Base-by-base conservation (phyloP, 2,113 vertebrate genomes). In the Loxodonta africana region DNA sequence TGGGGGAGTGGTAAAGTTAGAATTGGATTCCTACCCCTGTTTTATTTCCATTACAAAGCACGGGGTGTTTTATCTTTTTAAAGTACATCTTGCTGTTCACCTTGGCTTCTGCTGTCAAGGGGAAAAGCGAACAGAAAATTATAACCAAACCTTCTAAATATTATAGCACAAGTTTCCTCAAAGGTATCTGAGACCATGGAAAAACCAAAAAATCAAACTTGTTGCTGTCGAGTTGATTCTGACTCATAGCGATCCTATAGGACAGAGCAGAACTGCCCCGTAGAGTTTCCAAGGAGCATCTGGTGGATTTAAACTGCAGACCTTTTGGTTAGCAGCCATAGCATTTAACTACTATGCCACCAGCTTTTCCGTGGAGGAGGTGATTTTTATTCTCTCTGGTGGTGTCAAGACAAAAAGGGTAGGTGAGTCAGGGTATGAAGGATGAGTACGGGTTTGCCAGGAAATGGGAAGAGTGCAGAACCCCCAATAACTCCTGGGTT, bases 1-100 rank as follows among this genome's bases (percentile, higher is more conserved):
- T 23, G n/a, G 73, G 37, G 73, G 23, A 28, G 63, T 25, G 33
- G 11, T 23, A 65, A 12, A 48, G 14, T 37, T 15, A 1, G 25
- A 44, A 1, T 11, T 41, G 60, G 89, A 63, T 37, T 48, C 83
- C 30, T 67, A 53, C n/a, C 25, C n/a, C 17, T 14, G 73, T 48
- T 60, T 21, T n/a, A 0, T 63, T 12, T 93, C 37, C 8, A 0
- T 15, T 0, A 1, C 12, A 67, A n/a, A 8, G 18, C 4, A 1
- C 60, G 51, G 53, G 18, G 44, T 84, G 63, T 74, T 60, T 60
- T 41, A 7, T 46, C 33, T 44, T 60, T 57, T 62, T 62, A 23
- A 44, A 51, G 18, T 14, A 0, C n/a, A 2, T 81, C 84, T 78
- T 18, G 9, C 57, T 23, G 2, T 83, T 94, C 46, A 63, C n/a